Percentiles rank a stretch among this genome's conserved stretches.
Evolutionary conservation across 2,888 invertebrate genomes (phyloP).

Genomic region (Coremacera marginata): DNA sequence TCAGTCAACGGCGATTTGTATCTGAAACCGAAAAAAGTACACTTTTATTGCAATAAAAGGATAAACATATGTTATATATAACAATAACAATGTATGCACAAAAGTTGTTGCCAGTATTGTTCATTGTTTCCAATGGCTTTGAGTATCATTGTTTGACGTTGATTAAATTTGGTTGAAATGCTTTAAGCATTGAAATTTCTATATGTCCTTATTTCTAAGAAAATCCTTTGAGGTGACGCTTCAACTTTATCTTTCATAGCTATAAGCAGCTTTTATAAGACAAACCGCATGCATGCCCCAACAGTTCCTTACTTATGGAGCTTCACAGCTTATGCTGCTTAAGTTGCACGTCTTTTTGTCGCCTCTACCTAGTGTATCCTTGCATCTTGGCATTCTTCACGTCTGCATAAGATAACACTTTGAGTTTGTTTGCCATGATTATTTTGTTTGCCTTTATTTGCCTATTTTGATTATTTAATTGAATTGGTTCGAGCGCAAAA

Average conservation of each 20-base stretch:
- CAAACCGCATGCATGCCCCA: not conserved
- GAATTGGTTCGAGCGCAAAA: constrained; percentile 21
- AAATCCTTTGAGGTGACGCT: not conserved
- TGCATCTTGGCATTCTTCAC: not conserved
- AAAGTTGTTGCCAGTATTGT: not conserved
- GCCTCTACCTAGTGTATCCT: not conserved
- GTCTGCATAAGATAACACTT: not conserved
- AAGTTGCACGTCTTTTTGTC: not conserved
- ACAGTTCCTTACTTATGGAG: not conserved
- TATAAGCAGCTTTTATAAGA: not conserved
- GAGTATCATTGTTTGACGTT: no score
- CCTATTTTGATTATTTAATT: constrained; percentile 37
- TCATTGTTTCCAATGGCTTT: not conserved
- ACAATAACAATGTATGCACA: no score
- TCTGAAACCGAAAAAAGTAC: no score
- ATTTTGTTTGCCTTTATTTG: constrained; percentile 23
- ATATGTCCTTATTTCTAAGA: no score
- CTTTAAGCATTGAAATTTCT: no score
- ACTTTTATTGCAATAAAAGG: no score
- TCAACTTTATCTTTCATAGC: no score
- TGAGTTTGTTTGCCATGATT: not conserved
- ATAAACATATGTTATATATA: no score
- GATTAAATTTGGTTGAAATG: no score
- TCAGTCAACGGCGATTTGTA: no score
- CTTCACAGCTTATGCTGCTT: no score